Evolutionary conservation across 1,140 invertebrate species (phyloP).

Genomic region (Telenomus remus): DNA sequence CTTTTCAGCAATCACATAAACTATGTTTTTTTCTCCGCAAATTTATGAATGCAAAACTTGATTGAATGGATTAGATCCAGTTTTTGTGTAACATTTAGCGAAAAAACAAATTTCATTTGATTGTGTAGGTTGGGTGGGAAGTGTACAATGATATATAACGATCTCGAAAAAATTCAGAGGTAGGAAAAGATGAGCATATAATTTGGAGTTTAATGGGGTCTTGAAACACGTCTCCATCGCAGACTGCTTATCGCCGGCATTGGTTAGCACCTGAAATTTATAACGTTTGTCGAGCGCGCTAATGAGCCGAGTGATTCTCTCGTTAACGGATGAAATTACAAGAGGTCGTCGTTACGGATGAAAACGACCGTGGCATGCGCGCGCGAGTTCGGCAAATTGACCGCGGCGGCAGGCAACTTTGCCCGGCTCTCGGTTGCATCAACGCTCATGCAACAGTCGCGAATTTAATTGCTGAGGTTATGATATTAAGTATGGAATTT

Average conservation of each 20-base stretch:
- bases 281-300: conserved; percentile 50
- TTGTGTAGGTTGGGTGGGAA: too few relatives aligned
- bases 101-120: too few relatives aligned
- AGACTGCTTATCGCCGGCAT: conserved; percentile 19
- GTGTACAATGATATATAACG: too few relatives aligned
- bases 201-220: conserved; percentile 34
- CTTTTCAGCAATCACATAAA: background rate
- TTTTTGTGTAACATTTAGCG: too few relatives aligned
- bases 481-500: conserved; percentile 56
- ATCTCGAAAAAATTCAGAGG: background rate
- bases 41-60: too few relatives aligned
- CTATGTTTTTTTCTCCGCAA: too few relatives aligned
- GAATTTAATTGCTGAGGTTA: conserved; percentile 56
- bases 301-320: conserved; percentile 66
- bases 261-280: conserved; percentile 49
- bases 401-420: conserved; percentile 40
- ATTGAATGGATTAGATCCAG: too few relatives aligned
- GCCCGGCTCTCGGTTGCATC: conserved; percentile 46
- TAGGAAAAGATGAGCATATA: conserved; percentile 17
- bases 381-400: conserved; percentile 53
- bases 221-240: conserved; percentile 27
- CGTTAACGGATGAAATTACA: conserved; percentile 67
- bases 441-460: conserved; percentile 52
- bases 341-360: conserved; percentile 41
- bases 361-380: conserved; percentile 38